These are phyloP conservation scores for Himantopus leucocephalus DNA, from an alignment of 2,113 vertebrate genomes.

Conservation along the genomic window DNA sequence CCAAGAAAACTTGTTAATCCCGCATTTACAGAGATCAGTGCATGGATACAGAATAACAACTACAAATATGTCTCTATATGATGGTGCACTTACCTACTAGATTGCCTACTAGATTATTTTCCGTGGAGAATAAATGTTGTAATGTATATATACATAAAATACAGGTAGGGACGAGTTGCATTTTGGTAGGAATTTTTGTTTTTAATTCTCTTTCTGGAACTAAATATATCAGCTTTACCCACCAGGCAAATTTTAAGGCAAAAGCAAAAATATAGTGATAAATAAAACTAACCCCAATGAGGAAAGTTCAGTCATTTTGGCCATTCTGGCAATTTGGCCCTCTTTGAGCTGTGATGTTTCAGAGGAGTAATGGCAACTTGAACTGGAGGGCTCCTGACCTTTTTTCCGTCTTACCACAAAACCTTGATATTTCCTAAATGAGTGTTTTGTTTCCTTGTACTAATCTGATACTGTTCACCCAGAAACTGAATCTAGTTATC, in stretches of 20 bases:
- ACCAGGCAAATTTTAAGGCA: neutral
- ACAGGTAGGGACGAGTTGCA: neutral
- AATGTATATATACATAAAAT: neutral
- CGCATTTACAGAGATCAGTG: slow-evolving; percentile 1
- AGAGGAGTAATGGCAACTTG: neutral
- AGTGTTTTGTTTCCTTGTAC: neutral
- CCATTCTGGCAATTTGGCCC: neutral
- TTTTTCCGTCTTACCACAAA: neutral
- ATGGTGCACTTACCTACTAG: neutral
- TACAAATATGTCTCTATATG: neutral
- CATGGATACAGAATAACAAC: neutral
- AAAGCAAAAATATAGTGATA: neutral
- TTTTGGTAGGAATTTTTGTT: neutral
- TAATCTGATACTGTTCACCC: slow-evolving; percentile 1
- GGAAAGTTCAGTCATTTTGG: neutral
- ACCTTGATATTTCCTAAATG: neutral
- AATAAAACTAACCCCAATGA: neutral
- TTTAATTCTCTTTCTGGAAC: neutral
- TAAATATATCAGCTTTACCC: neutral
- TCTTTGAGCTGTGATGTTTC: neutral
- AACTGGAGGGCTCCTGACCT: neutral
- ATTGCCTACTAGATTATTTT: neutral
- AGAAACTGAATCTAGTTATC: slow-evolving; percentile 44
- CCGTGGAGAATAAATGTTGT: neutral
- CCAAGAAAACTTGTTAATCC: slow-evolving; percentile 28